Base-by-base conservation (phyloP, 1,140 invertebrate species). In the Lerema accius region DNA sequence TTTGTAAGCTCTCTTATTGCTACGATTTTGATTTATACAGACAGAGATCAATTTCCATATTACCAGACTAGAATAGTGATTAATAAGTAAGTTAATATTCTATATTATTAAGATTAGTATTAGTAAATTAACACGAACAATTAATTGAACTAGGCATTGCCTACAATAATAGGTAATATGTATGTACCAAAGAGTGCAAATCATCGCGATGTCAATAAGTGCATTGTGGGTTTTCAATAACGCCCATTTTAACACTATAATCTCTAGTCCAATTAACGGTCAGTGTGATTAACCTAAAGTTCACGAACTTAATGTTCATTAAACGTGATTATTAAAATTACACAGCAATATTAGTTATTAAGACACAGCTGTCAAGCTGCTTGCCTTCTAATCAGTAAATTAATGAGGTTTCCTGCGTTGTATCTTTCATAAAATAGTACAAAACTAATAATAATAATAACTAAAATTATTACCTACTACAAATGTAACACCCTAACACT, bases 361-460 rank as follows among this genome's bases (percentile, higher is more conserved):
- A 43, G 26, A 15, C 2, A 48, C 56, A 59, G 56, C 56, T 14
- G 32, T 39, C 11, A 9, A 16, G 56, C 56, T 59, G 56, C 13
- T 58, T 58, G 26, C 42, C 15, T 32, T 58, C 48, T 58, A 51
- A 16, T 37, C 15, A 39, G 49, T 58, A 46, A 58, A 58, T 58
- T 58, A 58, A 35, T 58, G 55, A 58, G 55, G 55, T 58, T 58
- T 9, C 4, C 17, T 58, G 55, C 55, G 55, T 58, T 58, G 55
- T 58, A 58, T 58, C 28, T 58, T 45, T 46, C 26, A 46, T 58
- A 45, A 45, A 46, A 58, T 58, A 46, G 26, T 58, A 58, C 55
- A 58, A 56, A 58, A 56, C 15, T 4, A 9, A 58, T 11, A 46
- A 15, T 11, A 35, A 58, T 14, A 10, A 58, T 17, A 58, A 58